Base-by-base conservation (phyloP, 1,140 invertebrate species). In the Phortica variegata region DNA sequence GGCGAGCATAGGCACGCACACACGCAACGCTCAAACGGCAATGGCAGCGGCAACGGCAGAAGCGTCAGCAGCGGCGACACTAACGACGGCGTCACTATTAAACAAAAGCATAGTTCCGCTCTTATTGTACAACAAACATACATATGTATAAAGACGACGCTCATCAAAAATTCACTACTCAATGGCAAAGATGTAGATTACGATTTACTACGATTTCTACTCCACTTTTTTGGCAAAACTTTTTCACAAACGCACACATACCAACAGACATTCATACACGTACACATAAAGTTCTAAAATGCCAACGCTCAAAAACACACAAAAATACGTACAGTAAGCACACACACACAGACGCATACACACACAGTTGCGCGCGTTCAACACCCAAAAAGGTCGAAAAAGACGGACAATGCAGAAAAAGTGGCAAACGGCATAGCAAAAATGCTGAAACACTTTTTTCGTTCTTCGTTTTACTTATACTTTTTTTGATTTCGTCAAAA, bases 341-440 rank as follows among this genome's bases (percentile, higher is more conserved):
- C 10, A 26, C 23, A 10, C 23, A 26, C n/a, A 26, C 23, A 26
- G 23, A 26, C 23, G 10, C 23, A 26, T 26, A 26, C 23, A 26
- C 10, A 26, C 23, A 26, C 23, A 26, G n/a, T n/a, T 10, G 23
- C 34, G 63, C 69, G 60, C 63, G 60, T 68, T 68, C 63, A 68
- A 69, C 63, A 68, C 63, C 63, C 60, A 60, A 68, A 62, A 66
- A 68, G 52, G 60, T 57, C 61, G 61, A 65, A 63, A 63, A 62
- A 29, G 12, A 12, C 47, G 51, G 51, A 56, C 52, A 17, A 47
- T 33, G 47, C 42, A 54, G 39, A 49, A 53, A 44, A 44, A 37
- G 36, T 43, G 45, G 42, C 46, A 54, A 26, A 15, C 32, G 16
- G 16, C 29, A 15, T 23, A 38, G 44, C 9, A 13, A 36, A 34